These are phyloP conservation scores for Dolichoris vasculosae DNA, from an alignment of 1,140 invertebrate species.

Conservation along the genomic window DNA sequence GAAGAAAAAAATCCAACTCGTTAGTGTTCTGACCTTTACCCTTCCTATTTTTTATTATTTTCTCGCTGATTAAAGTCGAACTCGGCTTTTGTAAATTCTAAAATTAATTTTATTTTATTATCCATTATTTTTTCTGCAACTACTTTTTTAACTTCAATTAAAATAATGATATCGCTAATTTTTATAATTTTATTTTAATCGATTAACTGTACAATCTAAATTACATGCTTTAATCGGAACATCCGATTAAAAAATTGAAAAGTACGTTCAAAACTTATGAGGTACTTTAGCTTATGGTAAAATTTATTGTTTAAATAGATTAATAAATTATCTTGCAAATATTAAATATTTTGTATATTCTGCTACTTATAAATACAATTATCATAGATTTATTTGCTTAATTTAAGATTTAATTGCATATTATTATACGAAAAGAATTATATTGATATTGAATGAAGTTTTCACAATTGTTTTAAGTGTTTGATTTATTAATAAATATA, in stretches of 20 bases:
- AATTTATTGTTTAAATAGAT: neutral
- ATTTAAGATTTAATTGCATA: too few species aligned
- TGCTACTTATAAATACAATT: too few species aligned
- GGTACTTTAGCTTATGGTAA: neutral
- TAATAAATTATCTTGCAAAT: too few species aligned
- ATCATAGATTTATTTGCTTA: too few species aligned
- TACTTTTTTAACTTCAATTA: neutral
- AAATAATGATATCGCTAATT: neutral
- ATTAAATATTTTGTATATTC: too few species aligned
- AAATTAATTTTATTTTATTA: constrained; percentile 36
- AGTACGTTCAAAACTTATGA: neutral
- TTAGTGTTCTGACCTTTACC: constrained; percentile 43
- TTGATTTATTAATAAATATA: too few species aligned
- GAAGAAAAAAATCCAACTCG: neutral
- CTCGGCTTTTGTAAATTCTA: constrained; percentile 11
- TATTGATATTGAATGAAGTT: too few species aligned
- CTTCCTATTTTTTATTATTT: constrained; percentile 32
- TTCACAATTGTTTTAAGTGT: too few species aligned
- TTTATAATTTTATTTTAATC: constrained; percentile 20
- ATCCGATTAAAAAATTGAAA: neutral
- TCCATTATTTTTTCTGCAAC: constrained; percentile 10
- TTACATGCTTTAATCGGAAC: neutral
- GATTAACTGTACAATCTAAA: neutral
- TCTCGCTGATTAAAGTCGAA: constrained; percentile 21
- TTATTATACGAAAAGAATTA: too few species aligned